A percentile compares a stretch with the other conserved stretches of the same genome.
These are phyloP conservation scores for Limenitis camilla DNA, from an alignment of 2,888 invertebrate genomes.

Conservation along the genomic window DNA sequence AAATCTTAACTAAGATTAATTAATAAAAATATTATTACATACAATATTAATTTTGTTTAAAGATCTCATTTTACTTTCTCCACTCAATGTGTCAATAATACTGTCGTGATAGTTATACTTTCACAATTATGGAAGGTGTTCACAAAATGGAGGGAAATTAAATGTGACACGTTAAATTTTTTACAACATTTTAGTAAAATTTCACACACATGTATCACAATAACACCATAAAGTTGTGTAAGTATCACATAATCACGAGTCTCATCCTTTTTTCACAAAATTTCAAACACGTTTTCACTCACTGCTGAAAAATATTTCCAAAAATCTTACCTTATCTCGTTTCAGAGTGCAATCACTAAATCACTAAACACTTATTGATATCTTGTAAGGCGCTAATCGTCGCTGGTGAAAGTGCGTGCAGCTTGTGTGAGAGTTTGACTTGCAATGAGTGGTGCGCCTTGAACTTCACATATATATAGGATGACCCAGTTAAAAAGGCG, in stretches of 20 bases:
- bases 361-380: conserved; percentile 53
- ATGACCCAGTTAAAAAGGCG: conserved; percentile 83
- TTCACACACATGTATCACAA: conserved; percentile 20
- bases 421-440: conserved; percentile 63
- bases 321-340: conserved; percentile 55
- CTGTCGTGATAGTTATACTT: conserved; percentile 15
- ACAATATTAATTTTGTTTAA: too few relatives aligned
- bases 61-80: conserved; percentile 15
- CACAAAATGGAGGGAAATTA: conserved; percentile 13
- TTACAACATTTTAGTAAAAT: neutral
- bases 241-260: conserved; percentile 15
- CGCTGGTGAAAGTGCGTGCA: conserved; percentile 70
- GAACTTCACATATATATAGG: conserved; percentile 89
- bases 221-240: conserved; percentile 8
- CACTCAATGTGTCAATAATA: conserved; percentile 2
- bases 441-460: conserved; percentile 81
- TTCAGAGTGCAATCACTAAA: conserved; percentile 53
- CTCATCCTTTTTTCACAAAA: conserved; percentile 28
- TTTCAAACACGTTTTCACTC: conserved; percentile 37
- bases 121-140: conserved; percentile 19
- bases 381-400: conserved; percentile 52
- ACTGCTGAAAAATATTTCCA: conserved; percentile 30
- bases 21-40: too few relatives aligned
- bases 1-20: too few relatives aligned
- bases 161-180: neutral